These are phyloP conservation scores for Hoplostethus mediterraneus DNA, from an alignment of 2,797 vertebrate genomes.

Conservation along the genomic window DNA sequence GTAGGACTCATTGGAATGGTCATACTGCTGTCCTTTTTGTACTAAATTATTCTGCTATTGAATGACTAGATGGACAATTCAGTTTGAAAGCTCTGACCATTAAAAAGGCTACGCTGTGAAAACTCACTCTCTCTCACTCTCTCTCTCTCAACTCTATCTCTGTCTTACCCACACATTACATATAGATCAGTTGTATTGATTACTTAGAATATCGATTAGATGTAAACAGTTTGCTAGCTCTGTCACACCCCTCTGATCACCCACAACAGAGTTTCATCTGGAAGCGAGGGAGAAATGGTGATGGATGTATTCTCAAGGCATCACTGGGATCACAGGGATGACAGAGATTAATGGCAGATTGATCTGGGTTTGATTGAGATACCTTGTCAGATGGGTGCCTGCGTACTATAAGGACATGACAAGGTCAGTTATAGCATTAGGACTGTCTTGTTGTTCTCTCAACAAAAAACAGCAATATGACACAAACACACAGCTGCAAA, in stretches of 20 bases:
- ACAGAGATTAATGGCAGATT: constrained; percentile 50
- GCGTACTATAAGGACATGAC: constrained; percentile 7
- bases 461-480: not conserved
- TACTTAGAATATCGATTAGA: constrained; percentile 55
- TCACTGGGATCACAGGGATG: constrained; percentile 15
- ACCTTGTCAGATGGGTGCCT: not conserved
- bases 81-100: constrained; percentile 50
- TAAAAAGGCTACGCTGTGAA: constrained; percentile 56
- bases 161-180: constrained; percentile 42
- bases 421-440: not conserved
- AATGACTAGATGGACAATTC: constrained; percentile 41
- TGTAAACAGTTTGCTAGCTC: constrained; percentile 50
- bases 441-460: not conserved
- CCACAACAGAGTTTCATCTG: constrained; percentile 50
- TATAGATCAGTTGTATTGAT: constrained; percentile 58
- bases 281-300: constrained; percentile 14
- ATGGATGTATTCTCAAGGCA: constrained; percentile 29
- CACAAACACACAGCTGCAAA: not conserved
- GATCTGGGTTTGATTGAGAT: constrained; percentile 48
- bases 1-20: constrained; percentile 4
- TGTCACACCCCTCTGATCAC: constrained; percentile 40
- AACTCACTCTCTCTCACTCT: constrained; percentile 18
- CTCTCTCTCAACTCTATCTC: constrained; percentile 33
- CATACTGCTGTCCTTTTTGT: constrained; percentile 23
- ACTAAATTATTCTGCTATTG: constrained; percentile 54